Conservation (phyloP, 2,888 invertebrate species). For the Erpobdella octoculata region DNA sequence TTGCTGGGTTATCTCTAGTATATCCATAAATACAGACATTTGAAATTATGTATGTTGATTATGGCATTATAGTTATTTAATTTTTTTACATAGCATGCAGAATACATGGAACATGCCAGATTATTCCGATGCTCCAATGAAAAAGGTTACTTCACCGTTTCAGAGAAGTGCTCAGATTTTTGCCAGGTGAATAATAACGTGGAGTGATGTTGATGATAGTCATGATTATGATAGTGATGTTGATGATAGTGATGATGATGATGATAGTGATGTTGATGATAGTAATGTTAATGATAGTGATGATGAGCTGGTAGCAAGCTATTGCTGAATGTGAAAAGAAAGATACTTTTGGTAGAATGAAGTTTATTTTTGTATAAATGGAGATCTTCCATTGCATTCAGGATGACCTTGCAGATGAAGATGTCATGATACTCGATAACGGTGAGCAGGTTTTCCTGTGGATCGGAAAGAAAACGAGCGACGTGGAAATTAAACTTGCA, state of each 20-base stretch:
- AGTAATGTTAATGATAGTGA: no score
- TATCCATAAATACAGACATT: no score
- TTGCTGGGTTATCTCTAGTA: no score
- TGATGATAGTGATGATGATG: neutral
- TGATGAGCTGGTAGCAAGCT: no score
- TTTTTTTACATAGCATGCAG: conserved; percentile 61
- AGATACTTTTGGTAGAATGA: neutral
- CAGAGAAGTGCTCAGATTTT: conserved; percentile 96
- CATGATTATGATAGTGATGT: neutral
- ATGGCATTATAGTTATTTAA: no score
- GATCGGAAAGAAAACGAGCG: conserved; percentile 90
- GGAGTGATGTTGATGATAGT: neutral
- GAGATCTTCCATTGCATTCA: conserved; percentile 57
- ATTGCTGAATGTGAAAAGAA: no score
- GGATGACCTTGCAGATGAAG: conserved; percentile 97
- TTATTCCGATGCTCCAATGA: conserved; percentile 97
- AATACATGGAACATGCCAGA: conserved; percentile 83
- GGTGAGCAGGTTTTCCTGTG: conserved; percentile 95
- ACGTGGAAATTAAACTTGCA: conserved; percentile 96
- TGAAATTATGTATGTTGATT: no score
- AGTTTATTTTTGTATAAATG: neutral
- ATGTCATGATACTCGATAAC: conserved; percentile 98
- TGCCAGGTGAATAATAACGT: conserved; percentile 65
- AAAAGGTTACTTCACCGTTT: conserved; percentile 96
- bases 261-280: no score